Conservation (phyloP, 2,113 vertebrate genomes). For the Micronycteris hirsuta region DNA sequence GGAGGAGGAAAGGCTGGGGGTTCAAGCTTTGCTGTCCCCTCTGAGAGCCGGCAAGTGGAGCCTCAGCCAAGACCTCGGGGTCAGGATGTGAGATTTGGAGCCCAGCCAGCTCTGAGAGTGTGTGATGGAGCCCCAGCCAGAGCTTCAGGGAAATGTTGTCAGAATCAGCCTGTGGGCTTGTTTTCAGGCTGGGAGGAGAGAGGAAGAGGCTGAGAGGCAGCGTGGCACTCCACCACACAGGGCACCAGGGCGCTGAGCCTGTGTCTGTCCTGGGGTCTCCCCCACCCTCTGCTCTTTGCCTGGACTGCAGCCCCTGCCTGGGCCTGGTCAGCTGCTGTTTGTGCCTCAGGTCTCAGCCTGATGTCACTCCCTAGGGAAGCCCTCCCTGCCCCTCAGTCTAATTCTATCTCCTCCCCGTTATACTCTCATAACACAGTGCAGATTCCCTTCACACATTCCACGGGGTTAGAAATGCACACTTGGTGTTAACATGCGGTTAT, state of each 20-base stretch:
- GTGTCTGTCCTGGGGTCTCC: too few relatives aligned
- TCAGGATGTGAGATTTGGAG: neutral
- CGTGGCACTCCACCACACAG: rapidly evolving
- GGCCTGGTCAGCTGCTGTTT: neutral
- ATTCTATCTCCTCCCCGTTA: neutral
- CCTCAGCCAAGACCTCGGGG: rapidly evolving
- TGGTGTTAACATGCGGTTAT: rapidly evolving
- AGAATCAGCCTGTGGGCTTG: neutral
- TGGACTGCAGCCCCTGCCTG: too few relatives aligned
- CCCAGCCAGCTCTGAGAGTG: neutral
- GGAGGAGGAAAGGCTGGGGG: too few relatives aligned
- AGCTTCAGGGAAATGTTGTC: neutral
- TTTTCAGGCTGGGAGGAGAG: neutral
- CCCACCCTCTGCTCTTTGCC: rapidly evolving
- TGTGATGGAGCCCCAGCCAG: neutral
- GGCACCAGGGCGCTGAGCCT: too few relatives aligned
- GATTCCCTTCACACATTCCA: neutral
- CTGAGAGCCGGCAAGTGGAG: neutral
- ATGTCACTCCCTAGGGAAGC: neutral
- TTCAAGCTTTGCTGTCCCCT: rapidly evolving
- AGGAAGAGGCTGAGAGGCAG: neutral
- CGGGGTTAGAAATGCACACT: neutral
- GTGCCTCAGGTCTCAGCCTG: neutral
- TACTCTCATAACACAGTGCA: too few relatives aligned
- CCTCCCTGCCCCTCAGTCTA: neutral